Conservation (phyloP, 2,797 vertebrate genomes). For the Danio kyathit region DNA sequence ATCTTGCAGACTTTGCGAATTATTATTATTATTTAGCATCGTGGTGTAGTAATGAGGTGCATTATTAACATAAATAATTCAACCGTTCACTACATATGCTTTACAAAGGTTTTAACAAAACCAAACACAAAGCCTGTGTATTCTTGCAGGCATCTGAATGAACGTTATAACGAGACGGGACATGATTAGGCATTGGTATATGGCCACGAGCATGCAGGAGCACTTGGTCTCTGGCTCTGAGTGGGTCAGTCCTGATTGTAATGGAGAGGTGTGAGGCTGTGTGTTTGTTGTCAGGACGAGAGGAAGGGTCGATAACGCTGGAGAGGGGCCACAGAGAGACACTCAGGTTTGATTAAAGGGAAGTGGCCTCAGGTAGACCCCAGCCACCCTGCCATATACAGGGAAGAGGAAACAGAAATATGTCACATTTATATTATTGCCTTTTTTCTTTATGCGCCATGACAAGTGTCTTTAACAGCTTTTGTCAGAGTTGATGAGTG, state of each 20-base stretch:
- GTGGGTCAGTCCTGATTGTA: conserved; percentile 68
- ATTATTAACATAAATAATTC: not conserved
- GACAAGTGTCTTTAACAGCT: not conserved
- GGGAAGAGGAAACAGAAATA: conserved; percentile 25
- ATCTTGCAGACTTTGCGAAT: no score
- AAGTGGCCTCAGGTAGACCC: conserved; percentile 36
- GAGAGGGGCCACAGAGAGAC: conserved; percentile 32
- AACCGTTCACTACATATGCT: not conserved
- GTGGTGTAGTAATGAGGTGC: not conserved
- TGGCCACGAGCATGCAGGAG: conserved; percentile 55
- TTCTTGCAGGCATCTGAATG: conserved; percentile 33
- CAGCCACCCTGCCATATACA: conserved; percentile 26
- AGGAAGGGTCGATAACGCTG: conserved; percentile 31
- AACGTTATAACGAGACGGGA: conserved; percentile 39
- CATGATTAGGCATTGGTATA: conserved; percentile 53
- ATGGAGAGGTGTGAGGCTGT: conserved; percentile 56
- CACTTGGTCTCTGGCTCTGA: conserved; percentile 59
- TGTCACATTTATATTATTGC: conserved; percentile 49
- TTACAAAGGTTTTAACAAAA: not conserved
- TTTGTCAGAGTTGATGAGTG: not conserved
- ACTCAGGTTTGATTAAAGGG: conserved; percentile 46
- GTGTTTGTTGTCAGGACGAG: conserved; percentile 59
- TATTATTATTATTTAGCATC: no score
- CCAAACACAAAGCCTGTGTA: conserved; percentile 8
- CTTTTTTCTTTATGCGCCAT: not conserved